Base-by-base conservation (phyloP, 2,888 invertebrate genomes). In the Parasteatoda lunata region DNA sequence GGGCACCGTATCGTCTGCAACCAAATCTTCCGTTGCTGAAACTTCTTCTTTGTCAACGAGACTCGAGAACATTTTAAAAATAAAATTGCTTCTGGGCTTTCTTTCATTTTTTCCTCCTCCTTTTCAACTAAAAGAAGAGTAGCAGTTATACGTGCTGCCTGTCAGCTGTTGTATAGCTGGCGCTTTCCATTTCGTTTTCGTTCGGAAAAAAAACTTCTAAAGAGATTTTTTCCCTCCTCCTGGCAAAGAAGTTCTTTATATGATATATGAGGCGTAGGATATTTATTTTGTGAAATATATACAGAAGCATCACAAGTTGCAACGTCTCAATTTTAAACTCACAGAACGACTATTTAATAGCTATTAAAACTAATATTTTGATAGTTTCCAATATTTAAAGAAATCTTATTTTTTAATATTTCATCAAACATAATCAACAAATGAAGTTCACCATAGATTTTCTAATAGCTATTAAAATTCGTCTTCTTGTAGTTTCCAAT, bases 101-200 rank as follows among this genome's bases (percentile, higher is more conserved):
- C 48, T 47, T 52, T n/a, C n/a, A 13, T 59, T 54, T 59, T 59
- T 59, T 59, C 59, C 59, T 59, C n/a, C n/a, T 59, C 11, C n/a
- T 59, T 59, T 59, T n/a, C 59, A 13, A n/a, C 11, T 13, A 59
- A 59, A 59, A 59, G 59, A 59, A 59, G 59, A 59, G 59, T 59
- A 59, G 59, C 59, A 59, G 59, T 59, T 59, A 59, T 59, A 59
- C n/a, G 59, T n/a, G 59, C n/a, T 15, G 66, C 5, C 66, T 75
- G 84, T 84, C 84, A 84, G 84, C 84, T 84, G 84, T 78, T 78
- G 45, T 70, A 51, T 70, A 13, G 54, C 13, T 69, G 48, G 54
- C 30, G 5, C 68, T 65, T 78, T 73, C 48, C 30, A 48, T 15
- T 48, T 6, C 15, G 11, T 47, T 30, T 15, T 13, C 13, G 11